Percentiles rank a stretch among this genome's conserved stretches.
These are phyloP conservation scores for Mimas tiliae DNA, from an alignment of 2,888 invertebrate species.

Conservation along the genomic window DNA sequence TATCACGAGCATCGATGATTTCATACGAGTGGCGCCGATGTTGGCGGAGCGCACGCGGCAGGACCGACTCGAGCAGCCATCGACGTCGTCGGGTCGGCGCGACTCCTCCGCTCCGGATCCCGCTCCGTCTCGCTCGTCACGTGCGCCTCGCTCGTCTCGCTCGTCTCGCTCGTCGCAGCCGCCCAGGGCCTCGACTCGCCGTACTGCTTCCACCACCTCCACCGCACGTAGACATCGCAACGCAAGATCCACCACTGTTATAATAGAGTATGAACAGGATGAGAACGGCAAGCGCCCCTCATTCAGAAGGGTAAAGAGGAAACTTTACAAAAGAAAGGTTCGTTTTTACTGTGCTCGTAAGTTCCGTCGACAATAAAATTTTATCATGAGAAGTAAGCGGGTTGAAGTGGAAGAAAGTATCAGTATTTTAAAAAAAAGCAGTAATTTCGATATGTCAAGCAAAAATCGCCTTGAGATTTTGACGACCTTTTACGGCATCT, in stretches of 20 bases:
- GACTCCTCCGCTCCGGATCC: constrained; percentile 22
- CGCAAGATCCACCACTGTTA: constrained; percentile 84
- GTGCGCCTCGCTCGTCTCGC: constrained; percentile 33
- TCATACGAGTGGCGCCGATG: constrained; percentile 46
- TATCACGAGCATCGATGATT: constrained; percentile 40
- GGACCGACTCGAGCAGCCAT: neutral
- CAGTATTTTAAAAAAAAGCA: too few relatives aligned
- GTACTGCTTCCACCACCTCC: constrained; percentile 35
- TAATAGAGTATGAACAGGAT: constrained; percentile 87
- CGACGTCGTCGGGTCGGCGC: neutral
- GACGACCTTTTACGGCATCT: too few relatives aligned
- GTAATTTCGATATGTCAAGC: too few relatives aligned
- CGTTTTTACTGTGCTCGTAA: constrained; percentile 32
- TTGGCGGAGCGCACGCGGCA: constrained; percentile 40
- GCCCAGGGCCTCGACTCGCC: constrained; percentile 31
- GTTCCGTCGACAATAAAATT: too few relatives aligned
- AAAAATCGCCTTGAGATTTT: too few relatives aligned
- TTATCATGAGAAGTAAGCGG: too few relatives aligned
- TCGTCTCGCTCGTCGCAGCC: constrained; percentile 30
- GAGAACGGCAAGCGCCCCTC: constrained; percentile 86
- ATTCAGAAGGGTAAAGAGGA: constrained; percentile 77
- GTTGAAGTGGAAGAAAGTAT: too few relatives aligned
- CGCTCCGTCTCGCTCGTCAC: constrained; percentile 28
- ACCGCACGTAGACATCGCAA: constrained; percentile 54
- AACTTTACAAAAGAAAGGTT: constrained; percentile 67